Evolutionary conservation across 2,797 vertebrate genomes (phyloP).

Genomic region (Sphenopsis melanotis): DNA sequence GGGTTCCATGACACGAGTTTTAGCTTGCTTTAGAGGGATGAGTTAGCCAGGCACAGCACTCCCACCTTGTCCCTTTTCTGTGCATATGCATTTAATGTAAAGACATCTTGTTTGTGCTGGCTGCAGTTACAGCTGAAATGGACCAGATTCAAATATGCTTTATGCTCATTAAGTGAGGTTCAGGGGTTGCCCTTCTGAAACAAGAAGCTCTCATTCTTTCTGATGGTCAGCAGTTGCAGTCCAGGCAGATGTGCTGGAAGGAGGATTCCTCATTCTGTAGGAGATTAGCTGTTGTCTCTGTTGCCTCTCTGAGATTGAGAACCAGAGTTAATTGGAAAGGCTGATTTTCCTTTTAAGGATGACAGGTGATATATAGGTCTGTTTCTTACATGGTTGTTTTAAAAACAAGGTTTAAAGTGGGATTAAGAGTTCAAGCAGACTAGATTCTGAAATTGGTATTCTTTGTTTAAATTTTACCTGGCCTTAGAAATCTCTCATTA

Average conservation of each 20-base stretch:
- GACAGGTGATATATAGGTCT: not conserved
- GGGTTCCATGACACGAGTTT: not conserved
- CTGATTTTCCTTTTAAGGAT: not conserved
- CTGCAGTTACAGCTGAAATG: not conserved
- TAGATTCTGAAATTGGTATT: not conserved
- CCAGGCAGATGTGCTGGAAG: not conserved
- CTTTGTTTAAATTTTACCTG: slow-evolving; percentile 4
- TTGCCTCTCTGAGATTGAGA: not conserved
- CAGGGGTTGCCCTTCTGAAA: not conserved
- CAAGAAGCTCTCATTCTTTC: not conserved
- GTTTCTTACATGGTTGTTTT: not conserved
- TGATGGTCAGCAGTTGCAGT: not conserved
- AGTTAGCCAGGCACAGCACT: not conserved
- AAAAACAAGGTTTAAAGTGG: not conserved
- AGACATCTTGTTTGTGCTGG: not conserved
- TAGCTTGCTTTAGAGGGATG: not conserved
- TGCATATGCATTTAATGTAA: not conserved
- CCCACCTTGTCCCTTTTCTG: not conserved
- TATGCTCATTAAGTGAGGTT: not conserved
- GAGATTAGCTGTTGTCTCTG: not conserved
- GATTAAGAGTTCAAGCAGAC: not conserved
- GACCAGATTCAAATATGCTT: not conserved
- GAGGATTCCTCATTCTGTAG: not conserved
- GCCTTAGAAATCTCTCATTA: not conserved
- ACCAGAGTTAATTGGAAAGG: not conserved